Percentiles rank a stretch among this genome's conserved stretches.
Conservation (phyloP, 2,888 invertebrate genomes). For the Morpho achilles region DNA sequence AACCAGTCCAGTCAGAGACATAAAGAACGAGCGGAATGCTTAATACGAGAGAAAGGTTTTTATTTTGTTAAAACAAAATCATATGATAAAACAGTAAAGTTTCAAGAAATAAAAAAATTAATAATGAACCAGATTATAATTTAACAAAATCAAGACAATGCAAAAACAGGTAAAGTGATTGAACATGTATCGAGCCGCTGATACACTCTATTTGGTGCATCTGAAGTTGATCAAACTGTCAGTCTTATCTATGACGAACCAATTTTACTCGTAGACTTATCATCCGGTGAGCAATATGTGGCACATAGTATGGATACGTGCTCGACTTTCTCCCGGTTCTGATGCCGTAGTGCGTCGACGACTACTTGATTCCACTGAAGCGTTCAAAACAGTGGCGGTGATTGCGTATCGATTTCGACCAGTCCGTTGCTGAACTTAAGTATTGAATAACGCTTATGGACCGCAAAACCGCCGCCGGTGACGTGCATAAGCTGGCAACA, state of each 20-base stretch:
- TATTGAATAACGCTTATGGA: conserved; percentile 49
- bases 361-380: conserved; percentile 64
- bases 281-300: conserved; percentile 47
- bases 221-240: conserved; percentile 45
- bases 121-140: conserved; percentile 18
- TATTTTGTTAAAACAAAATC: conserved; percentile 29
- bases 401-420: conserved; percentile 63
- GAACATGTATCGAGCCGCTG: conserved; percentile 35
- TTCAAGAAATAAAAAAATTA: conserved; percentile 15
- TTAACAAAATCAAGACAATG: conserved; percentile 25
- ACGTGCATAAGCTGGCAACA: conserved; percentile 26
- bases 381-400: conserved; percentile 51
- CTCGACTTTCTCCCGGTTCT: conserved; percentile 70
- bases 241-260: conserved; percentile 65
- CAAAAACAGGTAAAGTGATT: conserved; percentile 27
- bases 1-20: conserved; percentile 39
- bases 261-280: conserved; percentile 56
- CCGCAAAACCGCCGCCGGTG: conserved; percentile 35
- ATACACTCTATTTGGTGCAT: conserved; percentile 52
- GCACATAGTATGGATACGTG: conserved; percentile 59
- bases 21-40: conserved; percentile 33
- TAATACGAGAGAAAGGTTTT: conserved; percentile 36
- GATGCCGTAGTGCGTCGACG: conserved; percentile 70
- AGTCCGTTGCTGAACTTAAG: conserved; percentile 46
- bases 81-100: conserved; percentile 28